phyloP scores from a whole-genome alignment of 2,797 vertebrate genomes.

The Lithobates pipiens region DNA sequence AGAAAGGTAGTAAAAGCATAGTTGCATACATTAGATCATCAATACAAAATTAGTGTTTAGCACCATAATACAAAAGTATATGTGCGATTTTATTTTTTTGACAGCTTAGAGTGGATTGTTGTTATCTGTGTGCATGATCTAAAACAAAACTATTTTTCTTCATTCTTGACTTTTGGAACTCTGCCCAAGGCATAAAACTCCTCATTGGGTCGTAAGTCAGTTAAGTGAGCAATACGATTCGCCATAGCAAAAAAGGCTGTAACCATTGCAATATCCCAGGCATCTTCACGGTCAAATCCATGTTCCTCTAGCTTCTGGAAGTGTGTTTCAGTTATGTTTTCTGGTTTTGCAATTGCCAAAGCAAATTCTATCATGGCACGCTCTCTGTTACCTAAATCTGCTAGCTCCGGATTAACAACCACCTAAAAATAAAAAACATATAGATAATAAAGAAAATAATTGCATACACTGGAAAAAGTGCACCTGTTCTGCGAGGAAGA shows the following conservation, averaged over 20 bases:
- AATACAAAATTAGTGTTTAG: no score
- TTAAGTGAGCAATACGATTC: slow-evolving; percentile 82
- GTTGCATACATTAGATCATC: no score
- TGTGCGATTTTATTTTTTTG: not conserved
- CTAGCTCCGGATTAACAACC: slow-evolving; percentile 79
- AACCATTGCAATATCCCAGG: slow-evolving; percentile 86
- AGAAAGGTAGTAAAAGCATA: no score
- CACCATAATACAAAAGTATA: not conserved
- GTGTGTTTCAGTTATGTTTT: slow-evolving; percentile 84
- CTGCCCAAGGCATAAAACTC: slow-evolving; percentile 87
- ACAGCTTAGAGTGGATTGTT: not conserved
- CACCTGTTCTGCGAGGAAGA: no score
- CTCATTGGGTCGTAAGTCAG: slow-evolving; percentile 80
- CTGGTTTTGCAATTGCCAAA: slow-evolving; percentile 78
- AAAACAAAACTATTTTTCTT: not conserved
- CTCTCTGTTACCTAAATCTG: slow-evolving; percentile 78
- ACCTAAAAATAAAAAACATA: slow-evolving; percentile 72
- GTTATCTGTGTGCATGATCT: no score
- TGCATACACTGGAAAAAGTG: no score
- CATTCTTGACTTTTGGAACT: slow-evolving; percentile 8
- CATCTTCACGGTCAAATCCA: slow-evolving; percentile 84
- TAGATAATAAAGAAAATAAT: no score
- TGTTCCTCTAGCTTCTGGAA: slow-evolving; percentile 80
- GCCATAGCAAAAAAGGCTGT: slow-evolving; percentile 88
- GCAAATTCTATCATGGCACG: slow-evolving; percentile 86